Base-by-base conservation (phyloP, 1,140 invertebrate species). In the Cydia strobilella region DNA sequence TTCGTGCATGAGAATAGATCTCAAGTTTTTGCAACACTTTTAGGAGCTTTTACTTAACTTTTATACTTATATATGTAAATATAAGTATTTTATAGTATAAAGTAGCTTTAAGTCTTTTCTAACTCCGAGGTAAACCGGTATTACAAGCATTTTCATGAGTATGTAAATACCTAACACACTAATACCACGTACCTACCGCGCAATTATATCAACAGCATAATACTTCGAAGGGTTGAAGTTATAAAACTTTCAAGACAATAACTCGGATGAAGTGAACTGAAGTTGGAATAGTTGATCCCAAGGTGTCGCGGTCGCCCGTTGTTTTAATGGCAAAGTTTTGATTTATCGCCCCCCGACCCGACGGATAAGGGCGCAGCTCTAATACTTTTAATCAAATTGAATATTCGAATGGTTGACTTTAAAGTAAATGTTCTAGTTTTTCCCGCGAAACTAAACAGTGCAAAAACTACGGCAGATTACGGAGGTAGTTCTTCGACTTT, bases 261-360 rank as follows among this genome's bases (percentile, higher is more conserved):
- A 89, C 80, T 87, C 84, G 74, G 66, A 74, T 81, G 75, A 84
- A 85, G 83, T 73, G 48, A 86, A 86, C 80, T 83, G 73, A 86
- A 90, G 79, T 86, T 84, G 45, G 81, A 81, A 83, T 85, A 82
- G 78, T 84, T 85, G 81, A 85, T 83, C 84, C 82, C 79, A 80
- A 85, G 80, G 84, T 87, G 86, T 88, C 87, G 84, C 79, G 80
- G 80, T 77, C 80, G 72, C 76, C 35, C 79, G 77, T 84, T 82
- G 85, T 87, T 86, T 84, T 88, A 89, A 90, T 89, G 79, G 85
- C 71, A 82, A 90, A 90, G 87, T 89, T 89, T 85, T 88, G 86
- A 89, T 90, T 87, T 90, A 90, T 84, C 80, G 80, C 77, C 76
- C 76, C 63, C 74, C 59, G 66, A 65, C 63, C 74, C 59, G 66